Evolutionary conservation across 2,113 vertebrate genomes (phyloP).

Genomic region (Lepus europaeus): DNA sequence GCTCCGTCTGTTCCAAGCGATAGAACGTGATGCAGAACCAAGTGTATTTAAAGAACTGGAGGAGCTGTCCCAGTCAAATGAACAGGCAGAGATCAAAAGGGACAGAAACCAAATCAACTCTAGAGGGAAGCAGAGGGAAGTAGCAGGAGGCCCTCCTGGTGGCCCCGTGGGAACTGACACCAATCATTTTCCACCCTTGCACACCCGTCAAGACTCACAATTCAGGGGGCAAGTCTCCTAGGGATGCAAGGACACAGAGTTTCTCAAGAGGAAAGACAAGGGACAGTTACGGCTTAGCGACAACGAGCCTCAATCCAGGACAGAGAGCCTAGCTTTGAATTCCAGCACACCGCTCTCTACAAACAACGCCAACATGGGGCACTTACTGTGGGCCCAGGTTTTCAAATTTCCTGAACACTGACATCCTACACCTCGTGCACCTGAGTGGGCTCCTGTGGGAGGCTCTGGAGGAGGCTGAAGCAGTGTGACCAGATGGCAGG

Average conservation of each 20-base stretch:
- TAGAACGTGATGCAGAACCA: conserved; percentile 12
- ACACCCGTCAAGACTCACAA: background rate
- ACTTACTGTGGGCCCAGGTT: background rate
- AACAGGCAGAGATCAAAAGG: background rate
- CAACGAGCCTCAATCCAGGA: background rate
- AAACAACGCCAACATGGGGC: background rate
- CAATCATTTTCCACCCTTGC: background rate
- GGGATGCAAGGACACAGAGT: background rate
- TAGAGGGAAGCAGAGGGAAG: background rate
- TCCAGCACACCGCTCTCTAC: background rate
- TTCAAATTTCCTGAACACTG: background rate
- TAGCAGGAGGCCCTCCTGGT: background rate
- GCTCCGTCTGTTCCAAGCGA: background rate
- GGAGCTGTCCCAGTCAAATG: background rate
- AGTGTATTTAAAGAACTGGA: background rate
- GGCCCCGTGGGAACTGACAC: no score
- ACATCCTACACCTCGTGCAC: background rate
- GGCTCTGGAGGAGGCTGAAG: background rate
- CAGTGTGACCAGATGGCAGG: background rate
- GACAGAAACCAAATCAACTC: background rate
- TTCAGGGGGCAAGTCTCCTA: background rate
- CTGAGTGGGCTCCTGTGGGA: background rate
- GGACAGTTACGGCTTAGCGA: background rate
- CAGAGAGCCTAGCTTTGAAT: background rate
- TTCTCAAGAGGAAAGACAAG: background rate